A percentile compares a stretch with the other conserved stretches of the same genome.
These are phyloP conservation scores for Ferdinandea cuprea DNA, from an alignment of 2,888 invertebrate species.

Conservation along the genomic window DNA sequence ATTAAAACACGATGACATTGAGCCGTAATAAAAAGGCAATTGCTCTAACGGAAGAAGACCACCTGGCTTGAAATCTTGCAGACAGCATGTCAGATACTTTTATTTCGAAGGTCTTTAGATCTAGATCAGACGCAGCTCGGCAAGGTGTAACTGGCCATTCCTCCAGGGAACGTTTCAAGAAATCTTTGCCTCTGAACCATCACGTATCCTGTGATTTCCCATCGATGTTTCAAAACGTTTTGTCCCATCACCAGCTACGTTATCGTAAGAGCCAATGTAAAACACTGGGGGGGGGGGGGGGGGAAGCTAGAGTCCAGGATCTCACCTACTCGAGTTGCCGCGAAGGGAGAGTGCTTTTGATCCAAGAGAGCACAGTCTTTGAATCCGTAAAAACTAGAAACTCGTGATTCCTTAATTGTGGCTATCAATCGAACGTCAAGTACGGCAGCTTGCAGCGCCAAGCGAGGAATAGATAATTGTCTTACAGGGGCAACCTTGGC, in stretches of 20 bases:
- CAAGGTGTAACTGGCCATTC: constrained; percentile 21
- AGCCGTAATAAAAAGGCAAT: background rate
- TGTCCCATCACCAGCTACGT: constrained; percentile 30
- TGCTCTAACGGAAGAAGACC: constrained; percentile 1
- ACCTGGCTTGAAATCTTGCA: background rate
- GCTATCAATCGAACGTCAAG: background rate
- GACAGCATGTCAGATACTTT: background rate
- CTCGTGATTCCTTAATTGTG: background rate
- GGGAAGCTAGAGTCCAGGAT: constrained; percentile 34
- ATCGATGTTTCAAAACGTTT: constrained; percentile 25
- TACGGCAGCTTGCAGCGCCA: constrained; percentile 4
- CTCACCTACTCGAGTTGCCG: constrained; percentile 17
- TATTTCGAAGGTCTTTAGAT: background rate
- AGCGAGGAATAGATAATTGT: constrained; percentile 3
- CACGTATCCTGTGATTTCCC: constrained; percentile 16
- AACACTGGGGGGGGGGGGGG: constrained; percentile 15
- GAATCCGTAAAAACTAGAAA: constrained; percentile 2
- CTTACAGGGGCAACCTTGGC: constrained; percentile 19
- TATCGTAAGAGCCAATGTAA: constrained; percentile 15
- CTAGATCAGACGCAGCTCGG: background rate
- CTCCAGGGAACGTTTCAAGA: background rate
- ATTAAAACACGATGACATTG: too few relatives aligned
- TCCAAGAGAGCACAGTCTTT: background rate
- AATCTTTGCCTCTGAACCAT: constrained; percentile 25
- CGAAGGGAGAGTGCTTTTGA: constrained; percentile 1